A percentile compares a stretch with the other conserved stretches of the same genome.
Evolutionary conservation across 2,113 vertebrate species (phyloP).

Genomic region (Erpornis zantholeuca): DNA sequence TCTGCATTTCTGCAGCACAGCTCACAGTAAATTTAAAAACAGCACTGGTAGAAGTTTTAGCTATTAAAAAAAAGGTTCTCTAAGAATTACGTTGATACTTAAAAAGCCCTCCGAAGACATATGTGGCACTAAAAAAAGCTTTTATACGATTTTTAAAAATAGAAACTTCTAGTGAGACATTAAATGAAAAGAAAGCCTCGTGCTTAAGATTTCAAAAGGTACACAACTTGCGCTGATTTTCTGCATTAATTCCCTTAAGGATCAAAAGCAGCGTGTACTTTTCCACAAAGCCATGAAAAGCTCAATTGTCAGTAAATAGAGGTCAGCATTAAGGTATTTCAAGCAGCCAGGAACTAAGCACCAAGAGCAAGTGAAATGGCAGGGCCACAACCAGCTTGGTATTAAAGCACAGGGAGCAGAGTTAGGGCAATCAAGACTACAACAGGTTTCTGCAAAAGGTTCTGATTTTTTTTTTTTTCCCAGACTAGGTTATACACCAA

Average conservation of each 20-base stretch:
- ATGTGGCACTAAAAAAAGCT: neutral
- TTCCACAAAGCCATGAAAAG: neutral
- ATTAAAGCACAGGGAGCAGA: neutral
- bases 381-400: neutral
- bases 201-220: neutral
- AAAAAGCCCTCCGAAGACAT: neutral
- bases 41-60: neutral
- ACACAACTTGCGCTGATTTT: neutral
- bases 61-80: neutral
- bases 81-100: neutral
- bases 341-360: neutral
- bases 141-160: neutral
- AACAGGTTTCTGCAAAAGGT: neutral
- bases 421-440: neutral
- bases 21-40: neutral
- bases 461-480: neutral
- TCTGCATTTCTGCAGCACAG: neutral
- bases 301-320: neutral
- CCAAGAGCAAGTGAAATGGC: neutral
- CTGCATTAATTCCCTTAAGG: neutral
- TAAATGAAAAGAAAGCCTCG: neutral
- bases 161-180: neutral
- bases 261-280: neutral
- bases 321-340: neutral
- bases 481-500: neutral